These are phyloP conservation scores for Cebus imitator DNA, from an alignment of 2,113 vertebrate species.

Conservation along the genomic window DNA sequence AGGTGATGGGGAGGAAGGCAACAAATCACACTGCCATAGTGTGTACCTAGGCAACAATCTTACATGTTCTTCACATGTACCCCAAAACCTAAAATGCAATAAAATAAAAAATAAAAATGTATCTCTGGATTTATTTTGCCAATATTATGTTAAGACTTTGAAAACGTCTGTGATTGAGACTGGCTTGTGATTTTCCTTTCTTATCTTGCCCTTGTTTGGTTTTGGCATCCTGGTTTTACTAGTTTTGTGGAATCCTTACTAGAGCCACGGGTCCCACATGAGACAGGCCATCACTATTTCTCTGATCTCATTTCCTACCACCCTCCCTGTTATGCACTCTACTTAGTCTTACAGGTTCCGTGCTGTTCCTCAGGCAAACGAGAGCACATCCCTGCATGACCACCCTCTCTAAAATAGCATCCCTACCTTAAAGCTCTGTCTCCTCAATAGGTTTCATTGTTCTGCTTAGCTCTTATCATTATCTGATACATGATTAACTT, in stretches of 20 bases:
- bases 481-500: neutral
- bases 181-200: neutral
- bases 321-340: neutral
- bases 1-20: no score
- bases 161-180: neutral
- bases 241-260: neutral
- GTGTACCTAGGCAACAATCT: no score
- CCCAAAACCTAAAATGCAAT: no score
- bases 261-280: no score
- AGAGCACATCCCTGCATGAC: neutral
- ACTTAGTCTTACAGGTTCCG: neutral
- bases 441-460: neutral
- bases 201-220: neutral
- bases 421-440: neutral
- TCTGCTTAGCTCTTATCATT: neutral
- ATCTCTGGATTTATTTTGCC: neutral
- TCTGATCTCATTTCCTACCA: neutral
- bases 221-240: neutral
- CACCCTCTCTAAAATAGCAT: neutral
- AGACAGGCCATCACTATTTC: neutral
- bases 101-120: neutral
- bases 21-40: no score
- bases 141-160: neutral
- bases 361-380: neutral
- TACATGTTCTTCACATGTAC: no score